These are phyloP conservation scores for Notothenia rossii DNA, from an alignment of 2,113 vertebrate species.

Conservation along the genomic window DNA sequence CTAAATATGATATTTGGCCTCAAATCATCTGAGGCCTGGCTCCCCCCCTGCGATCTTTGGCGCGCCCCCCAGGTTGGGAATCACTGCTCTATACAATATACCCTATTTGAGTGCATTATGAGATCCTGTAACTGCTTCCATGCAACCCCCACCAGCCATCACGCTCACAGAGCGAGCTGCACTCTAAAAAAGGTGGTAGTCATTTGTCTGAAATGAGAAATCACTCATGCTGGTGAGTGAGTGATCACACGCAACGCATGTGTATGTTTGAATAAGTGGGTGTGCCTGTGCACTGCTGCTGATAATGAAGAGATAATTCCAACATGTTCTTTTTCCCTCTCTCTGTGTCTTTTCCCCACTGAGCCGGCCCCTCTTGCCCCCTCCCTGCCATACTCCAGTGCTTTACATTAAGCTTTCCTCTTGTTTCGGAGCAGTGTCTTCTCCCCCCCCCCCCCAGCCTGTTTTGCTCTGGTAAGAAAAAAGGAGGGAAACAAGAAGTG, in stretches of 20 bases:
- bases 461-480: constrained; percentile 51
- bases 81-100: background rate
- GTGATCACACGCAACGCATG: constrained; percentile 39
- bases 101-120: background rate
- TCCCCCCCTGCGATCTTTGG: no score
- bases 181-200: constrained; percentile 61
- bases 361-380: constrained; percentile 48
- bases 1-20: no score
- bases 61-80: no score
- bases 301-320: constrained; percentile 71
- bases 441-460: constrained; percentile 69
- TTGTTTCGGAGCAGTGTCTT: constrained; percentile 73
- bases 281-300: constrained; percentile 19
- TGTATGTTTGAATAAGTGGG: background rate
- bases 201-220: constrained; percentile 74
- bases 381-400: constrained; percentile 69
- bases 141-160: constrained; percentile 33
- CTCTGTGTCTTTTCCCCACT: constrained; percentile 24
- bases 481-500: constrained; percentile 30
- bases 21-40: no score
- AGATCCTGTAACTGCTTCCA: constrained; percentile 7
- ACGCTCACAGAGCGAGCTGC: constrained; percentile 49
- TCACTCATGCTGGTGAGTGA: constrained; percentile 54
- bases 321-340: constrained; percentile 28
- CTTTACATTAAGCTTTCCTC: constrained; percentile 74